Evolutionary conservation across 30 jellyfish, hydroid and myxozoan genomes (phyloP).

Genomic region (Rhopilema esculentum): DNA sequence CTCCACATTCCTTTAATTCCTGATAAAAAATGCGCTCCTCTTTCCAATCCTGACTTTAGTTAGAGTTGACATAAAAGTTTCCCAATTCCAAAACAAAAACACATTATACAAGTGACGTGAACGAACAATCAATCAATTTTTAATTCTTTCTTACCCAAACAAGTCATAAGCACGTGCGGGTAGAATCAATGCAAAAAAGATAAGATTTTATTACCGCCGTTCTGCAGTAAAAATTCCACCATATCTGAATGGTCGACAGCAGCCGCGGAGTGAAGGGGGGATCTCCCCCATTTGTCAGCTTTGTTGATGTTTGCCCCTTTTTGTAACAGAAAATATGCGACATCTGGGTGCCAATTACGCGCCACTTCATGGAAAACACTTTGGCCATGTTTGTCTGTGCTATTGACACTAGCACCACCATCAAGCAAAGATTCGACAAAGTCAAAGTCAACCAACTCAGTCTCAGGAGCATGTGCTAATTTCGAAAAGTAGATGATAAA

Average conservation of each 20-base stretch:
- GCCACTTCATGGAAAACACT: slow-evolving; percentile 93
- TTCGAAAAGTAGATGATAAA: slow-evolving; percentile 72
- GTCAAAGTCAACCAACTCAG: slow-evolving; percentile 79
- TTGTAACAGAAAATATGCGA: slow-evolving; percentile 79
- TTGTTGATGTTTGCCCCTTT: slow-evolving; percentile 77
- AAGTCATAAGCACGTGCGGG: background rate
- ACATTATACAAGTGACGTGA: no score
- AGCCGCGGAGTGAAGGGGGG: slow-evolving; percentile 80
- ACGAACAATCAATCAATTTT: no score
- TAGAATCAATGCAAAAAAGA: background rate
- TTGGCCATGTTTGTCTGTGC: slow-evolving; percentile 88
- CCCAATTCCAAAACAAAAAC: no score
- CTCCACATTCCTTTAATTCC: no score
- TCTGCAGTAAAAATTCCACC: slow-evolving; percentile 60
- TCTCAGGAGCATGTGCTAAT: slow-evolving; percentile 64
- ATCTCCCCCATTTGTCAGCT: slow-evolving; percentile 79
- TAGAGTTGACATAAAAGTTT: no score
- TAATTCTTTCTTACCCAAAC: no score
- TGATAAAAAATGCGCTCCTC: no score
- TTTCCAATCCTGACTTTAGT: no score
- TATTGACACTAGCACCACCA: slow-evolving; percentile 80
- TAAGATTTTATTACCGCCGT: slow-evolving; percentile 59
- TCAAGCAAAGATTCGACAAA: slow-evolving; percentile 71
- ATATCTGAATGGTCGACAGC: slow-evolving; percentile 79
- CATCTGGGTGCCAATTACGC: slow-evolving; percentile 96